Evolutionary conservation across 2,888 invertebrate genomes (phyloP), one percentile per base, ranked within the genome.

Genomic region (Crepidodera aurea): DNA sequence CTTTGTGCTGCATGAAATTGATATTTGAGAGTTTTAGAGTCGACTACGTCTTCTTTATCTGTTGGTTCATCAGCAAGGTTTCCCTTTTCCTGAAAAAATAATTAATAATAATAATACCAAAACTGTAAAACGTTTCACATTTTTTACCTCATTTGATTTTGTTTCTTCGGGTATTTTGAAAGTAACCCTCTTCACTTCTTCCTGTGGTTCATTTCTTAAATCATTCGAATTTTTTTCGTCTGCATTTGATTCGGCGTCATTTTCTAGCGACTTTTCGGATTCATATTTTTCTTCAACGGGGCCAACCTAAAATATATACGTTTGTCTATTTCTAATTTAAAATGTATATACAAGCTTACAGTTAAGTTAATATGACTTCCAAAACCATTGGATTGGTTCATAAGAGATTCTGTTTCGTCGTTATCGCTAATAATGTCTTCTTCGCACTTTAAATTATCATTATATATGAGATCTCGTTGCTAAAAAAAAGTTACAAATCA

Each of bases 1-100:
- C 71, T 78, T 60, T 79, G 77, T 5, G 76, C 77, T 0, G 80
- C 75, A 64, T 80, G 79, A 63, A 76, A 79, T 66, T 81, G 80
- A 67, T 79, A 79, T 69, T 80, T 81, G 40, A 81, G 68, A 2
- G 81, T 81, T 72, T 79, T 79, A 15, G 79, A 79, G 56, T 79
- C 77, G 19, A 79, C 72, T 56, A 69, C 69, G 53, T 60, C 60
- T 29, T 63, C 57, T 16, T 65, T 66, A 22, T 69, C 66, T 22
- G 60, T 42, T 3, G 37, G 61, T 34, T 67, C 64, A 12, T 69
- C 66, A 25, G 65, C 51, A 39, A 46, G 53, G n/a, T 53, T 22
- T 15, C 13, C 16, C 16, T 40, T 53, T 5, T 55, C 63, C 63
- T 63, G 13, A 13, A 54, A 60, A 44, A 15, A 16, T 40, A 6